Evolutionary conservation across 2,113 vertebrate genomes (phyloP).

Genomic region (Odocoileus hemionus): DNA sequence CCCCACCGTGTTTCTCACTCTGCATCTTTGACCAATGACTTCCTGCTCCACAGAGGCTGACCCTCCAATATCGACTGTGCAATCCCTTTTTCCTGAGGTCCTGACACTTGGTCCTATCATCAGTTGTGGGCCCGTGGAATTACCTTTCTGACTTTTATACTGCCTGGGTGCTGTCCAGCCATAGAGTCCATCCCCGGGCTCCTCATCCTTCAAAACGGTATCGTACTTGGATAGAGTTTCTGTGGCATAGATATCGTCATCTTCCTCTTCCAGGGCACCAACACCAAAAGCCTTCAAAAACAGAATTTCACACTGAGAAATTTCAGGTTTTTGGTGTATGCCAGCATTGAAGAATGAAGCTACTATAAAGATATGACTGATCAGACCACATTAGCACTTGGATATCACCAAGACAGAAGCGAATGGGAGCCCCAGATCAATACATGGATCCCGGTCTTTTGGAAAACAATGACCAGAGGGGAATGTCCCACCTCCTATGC

Average conservation of each 20-base stretch:
- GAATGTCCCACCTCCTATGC: background rate
- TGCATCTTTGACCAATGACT: background rate
- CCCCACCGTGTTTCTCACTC: background rate
- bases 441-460: background rate
- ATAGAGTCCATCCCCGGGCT: slow-evolving; percentile 92
- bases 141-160: slow-evolving; percentile 84
- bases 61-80: background rate
- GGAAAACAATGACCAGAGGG: background rate
- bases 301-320: background rate
- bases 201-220: slow-evolving; percentile 88
- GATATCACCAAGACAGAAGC: background rate
- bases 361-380: background rate
- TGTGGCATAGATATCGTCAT: slow-evolving; percentile 93
- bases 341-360: background rate
- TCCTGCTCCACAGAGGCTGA: background rate
- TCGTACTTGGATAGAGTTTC: slow-evolving; percentile 94
- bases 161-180: slow-evolving; percentile 96
- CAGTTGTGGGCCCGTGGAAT: background rate
- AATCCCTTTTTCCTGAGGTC: background rate
- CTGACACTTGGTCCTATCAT: accelerated
- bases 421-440: background rate
- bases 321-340: background rate
- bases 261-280: slow-evolving; percentile 94
- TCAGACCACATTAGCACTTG: background rate
- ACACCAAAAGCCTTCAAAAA: slow-evolving; percentile 92